A percentile compares a stretch with the other conserved stretches of the same genome.
Evolutionary conservation across 2,113 vertebrate genomes (phyloP).

Genomic region (Galemys pyrenaicus): DNA sequence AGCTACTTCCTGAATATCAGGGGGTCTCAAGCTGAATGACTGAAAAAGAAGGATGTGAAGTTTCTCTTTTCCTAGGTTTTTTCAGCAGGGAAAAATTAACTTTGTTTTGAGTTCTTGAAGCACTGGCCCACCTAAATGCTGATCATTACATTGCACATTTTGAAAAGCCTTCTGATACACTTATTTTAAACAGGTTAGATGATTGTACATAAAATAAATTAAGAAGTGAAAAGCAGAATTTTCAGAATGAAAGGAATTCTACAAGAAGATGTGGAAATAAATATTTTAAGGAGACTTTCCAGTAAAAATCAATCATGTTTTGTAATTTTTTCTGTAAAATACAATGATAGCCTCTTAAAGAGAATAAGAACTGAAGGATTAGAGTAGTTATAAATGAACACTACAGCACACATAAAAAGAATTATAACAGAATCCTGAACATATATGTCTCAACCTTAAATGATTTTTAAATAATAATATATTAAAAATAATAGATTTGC

Average conservation of each 20-base stretch:
- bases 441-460: background rate
- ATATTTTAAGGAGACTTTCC: background rate
- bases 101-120: background rate
- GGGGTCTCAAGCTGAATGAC: background rate
- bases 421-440: background rate
- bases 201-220: background rate
- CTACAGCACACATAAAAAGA: background rate
- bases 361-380: background rate
- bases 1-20: background rate
- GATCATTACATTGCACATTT: background rate
- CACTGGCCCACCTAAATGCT: background rate
- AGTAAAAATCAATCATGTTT: background rate
- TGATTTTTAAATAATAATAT: conserved; percentile 19
- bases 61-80: background rate
- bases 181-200: conserved; percentile 40
- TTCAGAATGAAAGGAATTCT: background rate
- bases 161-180: background rate
- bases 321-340: conserved; percentile 10
- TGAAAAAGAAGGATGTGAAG: background rate
- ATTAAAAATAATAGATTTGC: conserved; percentile 28
- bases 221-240: background rate
- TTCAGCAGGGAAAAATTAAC: background rate
- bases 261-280: background rate
- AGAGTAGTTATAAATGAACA: background rate
- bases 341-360: background rate